Base-by-base conservation (phyloP, 2,797 vertebrate species). In the Bufotes viridis region DNA sequence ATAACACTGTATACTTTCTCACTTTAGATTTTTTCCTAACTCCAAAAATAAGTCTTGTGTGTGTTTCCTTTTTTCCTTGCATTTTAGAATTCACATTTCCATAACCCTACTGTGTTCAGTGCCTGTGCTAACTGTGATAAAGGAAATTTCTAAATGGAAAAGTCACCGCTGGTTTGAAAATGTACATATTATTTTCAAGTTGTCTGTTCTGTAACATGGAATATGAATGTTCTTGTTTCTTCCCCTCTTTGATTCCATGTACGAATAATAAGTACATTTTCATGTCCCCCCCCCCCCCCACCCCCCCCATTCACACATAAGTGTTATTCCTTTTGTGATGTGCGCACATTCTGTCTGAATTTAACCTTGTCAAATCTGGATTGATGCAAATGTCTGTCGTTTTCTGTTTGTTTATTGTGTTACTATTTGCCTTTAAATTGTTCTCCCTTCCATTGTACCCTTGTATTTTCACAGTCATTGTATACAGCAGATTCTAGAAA, bases 401-500 rank as follows among this genome's bases (percentile, higher is more conserved):
- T 93, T 76, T 22, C 55, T 91, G 85, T 42, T 80, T 87, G 76
- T 94, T 93, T 93, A 88, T 93, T 94, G 93, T 90, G 88, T 93
- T 95, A 94, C 93, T 94, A 51, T 92, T 94, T 95, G 91, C 94
- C 95, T 95, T 96, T 95, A 95, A 95, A 96, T 95, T 94, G 94
- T 95, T 95, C 90, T 95, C 94, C 95, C 95, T 95, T 91, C 94
- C 95, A 94, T 95, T 95, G 91, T 95, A 91, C 95, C 94, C 94
- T 96, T 96, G 94, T 96, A 94, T 96, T 94, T 96, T 95, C 95
- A 92, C 97, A 97, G 97, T 97, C 97, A 98, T 96, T 99, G 97
- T 97, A 99, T 98, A 96, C 97, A 99, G 96, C 97, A 98, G 96
- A 97, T 98, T 97, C 96, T 98, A 97, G 97, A 98, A 96, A 98